Evolutionary conservation across 2,888 invertebrate species (phyloP).

Genomic region (Sisyra terminalis): DNA sequence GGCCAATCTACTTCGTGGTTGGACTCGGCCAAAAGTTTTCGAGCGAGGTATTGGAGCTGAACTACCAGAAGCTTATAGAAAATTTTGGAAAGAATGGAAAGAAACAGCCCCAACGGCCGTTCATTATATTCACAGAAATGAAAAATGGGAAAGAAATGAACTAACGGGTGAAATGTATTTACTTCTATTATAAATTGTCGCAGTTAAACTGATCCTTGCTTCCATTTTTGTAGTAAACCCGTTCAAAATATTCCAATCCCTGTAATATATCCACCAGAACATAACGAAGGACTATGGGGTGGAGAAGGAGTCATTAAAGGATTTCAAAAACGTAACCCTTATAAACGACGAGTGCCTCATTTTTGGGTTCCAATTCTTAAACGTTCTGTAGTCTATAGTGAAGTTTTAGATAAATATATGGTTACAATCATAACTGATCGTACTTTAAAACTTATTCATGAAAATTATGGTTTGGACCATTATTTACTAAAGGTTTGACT

Average conservation of each 20-base stretch:
- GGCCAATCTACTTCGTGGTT: conserved; percentile 21
- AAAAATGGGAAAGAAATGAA: conserved; percentile 55
- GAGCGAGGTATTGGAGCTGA: conserved; percentile 48
- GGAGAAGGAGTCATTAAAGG: conserved; percentile 91
- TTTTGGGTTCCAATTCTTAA: conserved; percentile 78
- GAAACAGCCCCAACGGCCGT: conserved; percentile 38
- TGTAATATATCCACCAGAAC: conserved; percentile 59
- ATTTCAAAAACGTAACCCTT: conserved; percentile 45
- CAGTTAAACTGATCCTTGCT: not conserved
- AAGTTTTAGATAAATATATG: conserved; percentile 74
- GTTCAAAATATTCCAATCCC: conserved; percentile 65
- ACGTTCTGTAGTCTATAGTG: conserved; percentile 72
- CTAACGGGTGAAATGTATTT: conserved; percentile 54
- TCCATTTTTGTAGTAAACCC: conserved; percentile 29
- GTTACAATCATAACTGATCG: conserved; percentile 70
- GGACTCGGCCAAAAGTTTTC: conserved; percentile 32
- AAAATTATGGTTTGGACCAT: conserved; percentile 84
- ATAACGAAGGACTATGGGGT: conserved; percentile 83
- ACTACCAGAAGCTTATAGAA: conserved; percentile 66
- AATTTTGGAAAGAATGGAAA: conserved; percentile 79
- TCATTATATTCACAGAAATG: conserved; percentile 56
- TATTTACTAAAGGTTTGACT: conserved; percentile 65
- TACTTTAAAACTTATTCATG: conserved; percentile 70
- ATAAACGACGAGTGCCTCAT: conserved; percentile 52
- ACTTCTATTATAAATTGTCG: not conserved